Percentiles rank a stretch among this genome's conserved stretches.
phyloP scores from a whole-genome alignment of 53 echinoderm and acorn worm genomes.

The Temnopleurus reevesii region DNA sequence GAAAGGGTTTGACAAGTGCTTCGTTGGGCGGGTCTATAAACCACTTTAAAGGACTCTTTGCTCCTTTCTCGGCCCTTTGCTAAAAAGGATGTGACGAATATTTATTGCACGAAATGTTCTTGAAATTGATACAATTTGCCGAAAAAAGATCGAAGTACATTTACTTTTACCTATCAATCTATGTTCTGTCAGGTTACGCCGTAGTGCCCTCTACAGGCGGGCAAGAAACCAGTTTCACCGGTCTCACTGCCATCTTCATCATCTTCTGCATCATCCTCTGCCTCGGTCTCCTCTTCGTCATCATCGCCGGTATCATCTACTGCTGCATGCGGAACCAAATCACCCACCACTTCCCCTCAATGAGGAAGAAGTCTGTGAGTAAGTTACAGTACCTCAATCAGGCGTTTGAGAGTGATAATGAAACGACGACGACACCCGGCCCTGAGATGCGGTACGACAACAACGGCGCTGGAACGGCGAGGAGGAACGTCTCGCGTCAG shows the following conservation, averaged over 20 bases:
- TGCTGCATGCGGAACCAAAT: slow-evolving; percentile 28
- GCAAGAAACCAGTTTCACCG: background rate
- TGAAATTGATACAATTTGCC: no score
- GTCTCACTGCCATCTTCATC: slow-evolving; percentile 26
- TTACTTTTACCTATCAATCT: background rate
- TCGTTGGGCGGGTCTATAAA: no score
- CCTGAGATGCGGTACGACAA: slow-evolving; percentile 4
- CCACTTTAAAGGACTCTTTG: no score
- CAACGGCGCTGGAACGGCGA: slow-evolving; percentile 7
- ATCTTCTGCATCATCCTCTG: slow-evolving; percentile 36
- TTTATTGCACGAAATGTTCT: no score
- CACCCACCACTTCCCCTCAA: background rate
- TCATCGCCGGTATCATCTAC: slow-evolving; percentile 34
- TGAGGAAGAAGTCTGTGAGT: background rate
- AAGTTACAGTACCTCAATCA: slow-evolving; percentile 74
- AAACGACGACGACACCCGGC: background rate
- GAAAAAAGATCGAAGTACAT: no score
- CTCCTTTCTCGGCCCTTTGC: no score
- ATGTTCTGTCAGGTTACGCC: background rate
- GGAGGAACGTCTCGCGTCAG: slow-evolving; percentile 36
- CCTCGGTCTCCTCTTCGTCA: slow-evolving; percentile 6
- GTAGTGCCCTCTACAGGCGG: background rate
- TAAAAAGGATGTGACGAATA: no score
- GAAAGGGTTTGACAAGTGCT: no score
- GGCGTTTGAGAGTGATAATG: slow-evolving; percentile 66